Conservation (phyloP, 1,140 invertebrate species). For the Caenorhabditis latens region DNA sequence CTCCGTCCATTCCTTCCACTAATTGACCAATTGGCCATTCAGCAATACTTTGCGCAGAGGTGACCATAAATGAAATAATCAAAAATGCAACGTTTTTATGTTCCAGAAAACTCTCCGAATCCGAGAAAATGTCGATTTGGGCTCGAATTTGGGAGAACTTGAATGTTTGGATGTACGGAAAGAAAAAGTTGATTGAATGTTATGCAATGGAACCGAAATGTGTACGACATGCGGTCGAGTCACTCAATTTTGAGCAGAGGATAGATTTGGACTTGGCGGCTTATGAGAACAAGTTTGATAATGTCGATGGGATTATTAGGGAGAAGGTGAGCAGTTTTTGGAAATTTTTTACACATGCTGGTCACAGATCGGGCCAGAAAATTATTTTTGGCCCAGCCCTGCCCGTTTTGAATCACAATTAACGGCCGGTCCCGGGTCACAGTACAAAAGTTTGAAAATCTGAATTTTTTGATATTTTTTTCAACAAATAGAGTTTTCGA, state of each 20-base stretch:
- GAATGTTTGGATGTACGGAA: conserved; percentile 47
- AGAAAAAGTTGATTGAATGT: conserved; percentile 20
- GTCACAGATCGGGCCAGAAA: too few relatives aligned
- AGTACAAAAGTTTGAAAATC: too few relatives aligned
- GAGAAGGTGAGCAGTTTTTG: conserved; percentile 22
- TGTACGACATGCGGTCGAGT: conserved; percentile 57
- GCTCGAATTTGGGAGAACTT: conserved; percentile 43
- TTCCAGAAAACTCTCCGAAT: conserved; percentile 23
- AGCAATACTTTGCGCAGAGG: conserved; percentile 64
- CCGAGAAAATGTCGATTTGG: conserved; percentile 57
- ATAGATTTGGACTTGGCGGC: conserved; percentile 60
- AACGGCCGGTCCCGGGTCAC: too few relatives aligned
- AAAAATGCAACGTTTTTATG: neutral
- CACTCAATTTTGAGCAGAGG: conserved; percentile 55
- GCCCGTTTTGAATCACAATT: too few relatives aligned
- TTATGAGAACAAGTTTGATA: conserved; percentile 46
- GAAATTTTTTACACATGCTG: neutral
- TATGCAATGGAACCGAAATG: conserved; percentile 54
- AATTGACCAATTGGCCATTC: conserved; percentile 65
- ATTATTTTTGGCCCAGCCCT: too few relatives aligned
- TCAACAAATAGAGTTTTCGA: too few relatives aligned
- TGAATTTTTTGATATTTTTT: too few relatives aligned
- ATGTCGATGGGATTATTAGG: conserved; percentile 45
- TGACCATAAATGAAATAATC: neutral
- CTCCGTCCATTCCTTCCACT: conserved; percentile 52